Percentiles rank a stretch among this genome's conserved stretches.
Conservation (phyloP, 2,888 invertebrate genomes). For the Teinopalpus imperialis region DNA sequence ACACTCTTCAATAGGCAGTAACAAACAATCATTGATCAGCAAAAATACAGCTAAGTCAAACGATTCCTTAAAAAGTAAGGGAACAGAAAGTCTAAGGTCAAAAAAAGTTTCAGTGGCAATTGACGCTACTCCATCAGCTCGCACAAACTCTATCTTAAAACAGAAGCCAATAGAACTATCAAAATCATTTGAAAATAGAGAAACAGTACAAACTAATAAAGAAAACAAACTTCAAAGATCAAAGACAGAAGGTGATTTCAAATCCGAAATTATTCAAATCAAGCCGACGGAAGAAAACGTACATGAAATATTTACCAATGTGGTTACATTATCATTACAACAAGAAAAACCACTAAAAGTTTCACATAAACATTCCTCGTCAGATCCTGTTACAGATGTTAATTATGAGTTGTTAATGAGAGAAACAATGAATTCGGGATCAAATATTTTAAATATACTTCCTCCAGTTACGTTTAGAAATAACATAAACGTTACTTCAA, state of each 20-base stretch:
- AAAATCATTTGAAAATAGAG: constrained; percentile 81
- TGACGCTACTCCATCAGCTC: constrained; percentile 89
- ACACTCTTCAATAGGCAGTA: constrained; percentile 64
- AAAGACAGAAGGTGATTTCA: constrained; percentile 67
- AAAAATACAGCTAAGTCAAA: constrained; percentile 63
- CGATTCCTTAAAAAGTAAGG: constrained; percentile 69
- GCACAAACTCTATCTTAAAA: constrained; percentile 86
- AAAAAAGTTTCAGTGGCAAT: constrained; percentile 89
- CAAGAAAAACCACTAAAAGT: constrained; percentile 70
- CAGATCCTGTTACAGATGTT: constrained; percentile 85
- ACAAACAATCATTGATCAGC: constrained; percentile 52
- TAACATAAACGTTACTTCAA: constrained; percentile 89
- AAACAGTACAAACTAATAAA: constrained; percentile 55
- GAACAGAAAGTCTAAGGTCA: constrained; percentile 71
- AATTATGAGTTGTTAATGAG: constrained; percentile 66
- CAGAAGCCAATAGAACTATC: constrained; percentile 90
- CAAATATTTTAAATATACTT: constrained; percentile 53
- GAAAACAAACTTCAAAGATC: constrained; percentile 60
- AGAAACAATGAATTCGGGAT: constrained; percentile 50
- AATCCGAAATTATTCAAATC: constrained; percentile 32
- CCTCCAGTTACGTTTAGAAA: constrained; percentile 74
- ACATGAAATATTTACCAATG: constrained; percentile 59
- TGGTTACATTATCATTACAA: constrained; percentile 58
- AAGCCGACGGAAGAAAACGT: constrained; percentile 33
- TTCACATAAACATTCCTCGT: constrained; percentile 84